phyloP scores from a whole-genome alignment of 2,888 invertebrate genomes.

The Cephus pulcher region DNA sequence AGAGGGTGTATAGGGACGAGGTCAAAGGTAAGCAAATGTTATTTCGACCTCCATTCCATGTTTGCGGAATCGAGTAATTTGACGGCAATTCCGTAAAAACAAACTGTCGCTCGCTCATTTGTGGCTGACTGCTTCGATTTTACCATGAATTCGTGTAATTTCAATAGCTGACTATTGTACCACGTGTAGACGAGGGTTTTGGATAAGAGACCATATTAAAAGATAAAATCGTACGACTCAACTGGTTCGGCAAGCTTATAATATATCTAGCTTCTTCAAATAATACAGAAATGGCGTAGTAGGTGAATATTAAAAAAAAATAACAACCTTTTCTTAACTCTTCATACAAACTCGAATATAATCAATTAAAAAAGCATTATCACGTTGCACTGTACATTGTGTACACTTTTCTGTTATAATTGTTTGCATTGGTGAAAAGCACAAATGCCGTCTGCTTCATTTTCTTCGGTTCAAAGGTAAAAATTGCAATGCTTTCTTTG shows the following conservation, averaged over 20 bases:
- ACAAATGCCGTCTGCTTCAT: not conserved
- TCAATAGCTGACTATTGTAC: not conserved
- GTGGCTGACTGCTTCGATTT: not conserved
- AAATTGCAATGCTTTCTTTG: not conserved
- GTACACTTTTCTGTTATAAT: not conserved
- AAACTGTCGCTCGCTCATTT: not conserved
- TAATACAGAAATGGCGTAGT: not conserved
- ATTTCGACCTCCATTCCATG: not conserved
- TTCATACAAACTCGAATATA: not conserved
- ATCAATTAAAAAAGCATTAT: not conserved
- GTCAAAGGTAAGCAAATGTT: not conserved
- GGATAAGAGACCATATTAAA: not conserved
- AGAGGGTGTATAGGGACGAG: not conserved
- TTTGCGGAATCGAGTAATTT: not conserved
- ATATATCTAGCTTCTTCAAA: not conserved
- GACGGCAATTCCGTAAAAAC: not conserved
- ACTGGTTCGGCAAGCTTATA: not conserved
- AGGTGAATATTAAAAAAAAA: too few species aligned
- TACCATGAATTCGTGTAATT: not conserved
- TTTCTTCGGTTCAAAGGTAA: not conserved
- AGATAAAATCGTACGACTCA: not conserved
- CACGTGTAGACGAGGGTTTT: not conserved
- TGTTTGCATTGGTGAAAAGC: not conserved
- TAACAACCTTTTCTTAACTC: not conserved
- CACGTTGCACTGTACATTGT: not conserved